Evolutionary conservation across 2,797 vertebrate species (phyloP).

Genomic region (Trachops cirrhosus): DNA sequence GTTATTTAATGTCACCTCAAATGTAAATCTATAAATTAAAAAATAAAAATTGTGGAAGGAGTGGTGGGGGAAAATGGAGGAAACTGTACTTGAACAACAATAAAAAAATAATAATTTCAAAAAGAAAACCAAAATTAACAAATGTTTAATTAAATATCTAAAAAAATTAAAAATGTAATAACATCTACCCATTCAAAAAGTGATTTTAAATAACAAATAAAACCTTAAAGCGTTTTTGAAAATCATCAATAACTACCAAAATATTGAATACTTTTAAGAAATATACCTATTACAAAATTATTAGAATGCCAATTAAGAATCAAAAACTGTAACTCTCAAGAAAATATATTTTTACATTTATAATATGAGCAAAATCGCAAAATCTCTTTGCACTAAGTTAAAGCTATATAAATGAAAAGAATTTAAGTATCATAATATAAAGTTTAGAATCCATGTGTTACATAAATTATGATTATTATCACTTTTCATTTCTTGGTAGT

Average conservation of each 20-base stretch:
- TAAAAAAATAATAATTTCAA: too few relatives aligned
- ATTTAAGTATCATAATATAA: background rate
- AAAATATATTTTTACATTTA: background rate
- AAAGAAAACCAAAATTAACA: background rate
- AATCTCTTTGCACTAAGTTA: background rate
- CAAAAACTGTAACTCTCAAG: background rate
- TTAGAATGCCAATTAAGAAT: background rate
- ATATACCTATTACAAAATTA: background rate
- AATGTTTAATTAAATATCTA: too few relatives aligned
- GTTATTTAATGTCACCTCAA: background rate
- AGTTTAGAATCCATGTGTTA: background rate
- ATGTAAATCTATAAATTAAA: background rate
- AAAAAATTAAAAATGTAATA: background rate
- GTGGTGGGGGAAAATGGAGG: too few relatives aligned
- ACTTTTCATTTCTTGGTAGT: background rate
- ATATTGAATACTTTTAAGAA: slow-evolving; percentile 15
- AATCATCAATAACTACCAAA: background rate
- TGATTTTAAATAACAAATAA: background rate
- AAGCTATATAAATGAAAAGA: background rate
- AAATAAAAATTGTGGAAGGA: background rate
- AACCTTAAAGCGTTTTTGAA: background rate
- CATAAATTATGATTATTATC: background rate
- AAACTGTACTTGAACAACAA: too few relatives aligned
- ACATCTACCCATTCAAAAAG: background rate
- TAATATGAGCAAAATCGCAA: background rate